Evolutionary conservation across 2,113 vertebrate genomes (phyloP), one percentile per base, ranked within the genome.

Genomic region (Tenebrosternarchus preto): DNA sequence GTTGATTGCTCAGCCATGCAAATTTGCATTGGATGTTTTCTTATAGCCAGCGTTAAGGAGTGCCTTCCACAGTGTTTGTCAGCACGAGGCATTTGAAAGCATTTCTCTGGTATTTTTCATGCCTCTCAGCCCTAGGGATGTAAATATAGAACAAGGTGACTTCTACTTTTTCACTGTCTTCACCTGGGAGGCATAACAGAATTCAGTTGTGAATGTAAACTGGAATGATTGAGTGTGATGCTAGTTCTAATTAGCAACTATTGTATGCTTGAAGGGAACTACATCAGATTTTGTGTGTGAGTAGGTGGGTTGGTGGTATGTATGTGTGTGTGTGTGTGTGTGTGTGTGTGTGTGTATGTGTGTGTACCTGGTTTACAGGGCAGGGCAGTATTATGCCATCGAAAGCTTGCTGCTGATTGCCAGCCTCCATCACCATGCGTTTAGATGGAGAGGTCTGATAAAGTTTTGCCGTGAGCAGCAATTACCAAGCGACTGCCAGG

Each of bases 371-470:
- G 19, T 22, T 60, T 67, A 73, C 70, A 81, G 64, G 60, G 63
- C 55, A 69, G 71, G 78, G 59, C 71, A 53, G 71, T 81, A 74
- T 80, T 80, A 78, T 77, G 59, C 81, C 68, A 82, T 75, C 50
- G 50, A 64, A 70, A 74, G 81, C 50, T 39, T 73, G 29, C 60
- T 75, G 69, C 75, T 85, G 84, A 81, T 83, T 83, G 84, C 82
- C 29, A 83, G 75, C 66, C 90, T 91, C 89, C 90, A 90, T 91
- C 90, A 88, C 77, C 87, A 90, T 78, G 82, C 80, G 82, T 71
- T 87, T 88, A 92, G 91, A 92, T 92, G 89, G 89, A 88, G 85
- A 88, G 88, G 88, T 89, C 86, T 87, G 90, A 93, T 91, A 87
- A 87, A 91, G 91, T 91, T 92, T 85, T 87, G 83, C 91, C 88